Conservation (phyloP, 1,140 invertebrate species). For the Choristoneura fumiferana region DNA sequence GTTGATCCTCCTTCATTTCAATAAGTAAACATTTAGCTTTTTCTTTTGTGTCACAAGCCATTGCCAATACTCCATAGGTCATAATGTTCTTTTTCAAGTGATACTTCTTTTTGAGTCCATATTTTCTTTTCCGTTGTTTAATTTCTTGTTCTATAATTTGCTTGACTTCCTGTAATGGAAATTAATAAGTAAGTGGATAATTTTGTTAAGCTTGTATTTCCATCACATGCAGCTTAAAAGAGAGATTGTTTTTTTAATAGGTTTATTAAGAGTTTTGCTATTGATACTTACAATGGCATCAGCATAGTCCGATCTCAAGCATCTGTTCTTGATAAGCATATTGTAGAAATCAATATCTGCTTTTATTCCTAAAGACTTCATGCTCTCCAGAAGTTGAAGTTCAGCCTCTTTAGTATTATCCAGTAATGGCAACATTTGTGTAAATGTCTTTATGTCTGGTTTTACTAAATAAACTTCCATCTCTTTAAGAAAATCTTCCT, state of each 20-base stretch:
- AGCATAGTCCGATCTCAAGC: conserved; percentile 82
- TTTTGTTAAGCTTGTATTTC: no score
- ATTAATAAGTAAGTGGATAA: background rate
- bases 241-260: no score
- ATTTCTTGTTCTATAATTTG: conserved; percentile 79
- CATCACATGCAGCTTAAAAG: no score
- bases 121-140: conserved; percentile 44
- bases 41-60: conserved; percentile 83
- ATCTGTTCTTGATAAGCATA: conserved; percentile 89
- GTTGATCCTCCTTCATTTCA: conserved; percentile 83
- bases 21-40: conserved; percentile 82
- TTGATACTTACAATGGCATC: conserved; percentile 81
- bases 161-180: conserved; percentile 79
- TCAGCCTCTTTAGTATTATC: conserved; percentile 84
- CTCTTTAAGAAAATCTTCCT: conserved; percentile 83
- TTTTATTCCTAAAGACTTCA: conserved; percentile 80
- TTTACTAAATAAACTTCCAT: conserved; percentile 84
- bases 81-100: conserved; percentile 85
- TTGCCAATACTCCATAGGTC: conserved; percentile 91
- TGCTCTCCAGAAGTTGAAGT: conserved; percentile 80
- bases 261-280: no score
- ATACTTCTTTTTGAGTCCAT: conserved; percentile 63
- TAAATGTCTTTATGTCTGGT: conserved; percentile 90
- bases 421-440: conserved; percentile 85
- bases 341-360: conserved; percentile 92